phyloP scores from a whole-genome alignment of 2,113 vertebrate species.

The Alligator sinensis region DNA sequence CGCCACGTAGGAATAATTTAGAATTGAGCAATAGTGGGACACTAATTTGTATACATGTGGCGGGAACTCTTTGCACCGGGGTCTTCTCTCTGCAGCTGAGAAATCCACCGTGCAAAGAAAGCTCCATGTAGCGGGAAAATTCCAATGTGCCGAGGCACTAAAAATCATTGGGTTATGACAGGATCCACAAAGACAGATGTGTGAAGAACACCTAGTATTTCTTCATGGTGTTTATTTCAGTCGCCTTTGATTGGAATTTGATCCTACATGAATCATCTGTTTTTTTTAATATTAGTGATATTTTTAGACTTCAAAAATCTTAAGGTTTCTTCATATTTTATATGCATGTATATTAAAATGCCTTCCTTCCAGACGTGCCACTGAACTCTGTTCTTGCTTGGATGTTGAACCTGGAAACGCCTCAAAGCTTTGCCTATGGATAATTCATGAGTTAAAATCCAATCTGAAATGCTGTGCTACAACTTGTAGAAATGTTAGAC shows the following conservation, averaged over 20 bases:
- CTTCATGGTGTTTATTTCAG: not conserved
- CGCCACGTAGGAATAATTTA: too few species aligned
- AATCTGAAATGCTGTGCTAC: conserved; percentile 72
- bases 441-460: conserved; percentile 72
- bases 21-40: too few species aligned
- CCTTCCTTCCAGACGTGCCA: conserved; percentile 55
- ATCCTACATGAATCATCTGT: not conserved
- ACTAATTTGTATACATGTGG: too few species aligned
- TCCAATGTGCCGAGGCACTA: too few species aligned
- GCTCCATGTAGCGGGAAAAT: too few species aligned
- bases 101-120: too few species aligned
- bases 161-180: not conserved
- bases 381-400: conserved; percentile 61
- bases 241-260: not conserved
- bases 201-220: not conserved
- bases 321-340: conserved; percentile 56
- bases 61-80: too few species aligned
- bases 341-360: conserved; percentile 34
- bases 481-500: conserved; percentile 73
- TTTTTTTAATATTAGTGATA: conserved; percentile 45
- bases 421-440: conserved; percentile 60
- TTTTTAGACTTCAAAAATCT: conserved; percentile 40
- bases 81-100: too few species aligned
- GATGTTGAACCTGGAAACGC: conserved; percentile 71
- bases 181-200: not conserved